Evolutionary conservation across 2,888 invertebrate species (phyloP).

Genomic region (Oegoconia quadripuncta): DNA sequence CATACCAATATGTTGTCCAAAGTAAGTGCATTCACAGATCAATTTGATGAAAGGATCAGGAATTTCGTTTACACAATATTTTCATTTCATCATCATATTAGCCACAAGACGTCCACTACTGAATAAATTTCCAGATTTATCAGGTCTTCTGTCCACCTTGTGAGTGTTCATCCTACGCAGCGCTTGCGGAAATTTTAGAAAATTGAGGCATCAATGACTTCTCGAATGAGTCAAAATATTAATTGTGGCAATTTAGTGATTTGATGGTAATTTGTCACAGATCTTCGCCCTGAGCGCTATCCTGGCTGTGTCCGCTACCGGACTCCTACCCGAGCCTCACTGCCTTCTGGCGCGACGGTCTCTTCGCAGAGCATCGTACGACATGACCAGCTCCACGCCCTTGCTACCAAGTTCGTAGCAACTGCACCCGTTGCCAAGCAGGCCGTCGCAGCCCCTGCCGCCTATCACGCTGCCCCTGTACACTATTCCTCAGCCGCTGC

Average conservation of each 20-base stretch:
- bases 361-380: conserved; percentile 55
- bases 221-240: conserved; percentile 1
- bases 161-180: too few relatives aligned
- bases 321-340: conserved; percentile 42
- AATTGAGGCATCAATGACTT: neutral
- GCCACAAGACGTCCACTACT: too few relatives aligned
- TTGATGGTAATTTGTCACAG: conserved; percentile 28
- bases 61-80: too few relatives aligned
- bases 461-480: conserved; percentile 21
- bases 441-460: conserved; percentile 9
- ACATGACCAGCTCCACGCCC: conserved; percentile 42
- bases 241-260: too few relatives aligned
- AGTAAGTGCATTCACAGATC: conserved; percentile 61
- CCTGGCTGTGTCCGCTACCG: conserved; percentile 33
- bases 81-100: too few relatives aligned
- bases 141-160: too few relatives aligned
- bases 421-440: conserved; percentile 27
- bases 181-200: too few relatives aligned
- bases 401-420: conserved; percentile 30
- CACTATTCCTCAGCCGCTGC: conserved; percentile 45
- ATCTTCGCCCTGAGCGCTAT: conserved; percentile 33
- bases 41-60: too few relatives aligned
- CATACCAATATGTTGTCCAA: conserved; percentile 59
- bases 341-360: conserved; percentile 44
- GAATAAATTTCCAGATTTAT: too few relatives aligned